Conservation (phyloP, 2,113 vertebrate species). For the Entelurus aequoreus region DNA sequence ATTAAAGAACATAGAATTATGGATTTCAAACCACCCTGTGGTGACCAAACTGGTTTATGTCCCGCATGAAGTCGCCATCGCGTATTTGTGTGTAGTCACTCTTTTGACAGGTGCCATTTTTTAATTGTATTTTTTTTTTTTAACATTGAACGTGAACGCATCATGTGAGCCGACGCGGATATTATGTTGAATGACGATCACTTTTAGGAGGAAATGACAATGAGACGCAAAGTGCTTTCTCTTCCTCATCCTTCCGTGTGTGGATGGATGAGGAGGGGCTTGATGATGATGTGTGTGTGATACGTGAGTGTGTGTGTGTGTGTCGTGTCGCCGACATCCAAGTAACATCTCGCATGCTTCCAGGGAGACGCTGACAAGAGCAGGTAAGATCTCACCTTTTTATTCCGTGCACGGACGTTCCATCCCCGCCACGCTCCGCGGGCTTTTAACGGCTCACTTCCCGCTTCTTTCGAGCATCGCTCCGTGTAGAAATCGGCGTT, state of each 20-base stretch:
- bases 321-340: constrained; percentile 57
- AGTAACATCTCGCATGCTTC: constrained; percentile 60
- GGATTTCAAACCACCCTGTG: not conserved
- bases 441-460: constrained; percentile 7
- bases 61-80: not conserved
- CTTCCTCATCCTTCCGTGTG: constrained; percentile 19
- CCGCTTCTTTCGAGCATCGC: not conserved
- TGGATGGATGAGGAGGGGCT: constrained; percentile 71
- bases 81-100: not conserved
- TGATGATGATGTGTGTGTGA: constrained; percentile 42
- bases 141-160: not conserved
- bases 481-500: constrained; percentile 18
- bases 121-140: not conserved
- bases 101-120: not conserved
- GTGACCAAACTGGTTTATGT: not conserved
- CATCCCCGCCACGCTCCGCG: constrained; percentile 23
- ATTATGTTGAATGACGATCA: not conserved
- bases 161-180: not conserved
- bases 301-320: constrained; percentile 11
- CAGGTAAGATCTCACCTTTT: constrained; percentile 63
- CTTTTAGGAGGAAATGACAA: too few relatives aligned
- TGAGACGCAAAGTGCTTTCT: constrained; percentile 30
- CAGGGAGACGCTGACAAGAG: constrained; percentile 47
- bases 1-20: not conserved
- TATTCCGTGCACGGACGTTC: constrained; percentile 14